Evolutionary conservation across 2,888 invertebrate species (phyloP).

Genomic region (Leucoma salicis): DNA sequence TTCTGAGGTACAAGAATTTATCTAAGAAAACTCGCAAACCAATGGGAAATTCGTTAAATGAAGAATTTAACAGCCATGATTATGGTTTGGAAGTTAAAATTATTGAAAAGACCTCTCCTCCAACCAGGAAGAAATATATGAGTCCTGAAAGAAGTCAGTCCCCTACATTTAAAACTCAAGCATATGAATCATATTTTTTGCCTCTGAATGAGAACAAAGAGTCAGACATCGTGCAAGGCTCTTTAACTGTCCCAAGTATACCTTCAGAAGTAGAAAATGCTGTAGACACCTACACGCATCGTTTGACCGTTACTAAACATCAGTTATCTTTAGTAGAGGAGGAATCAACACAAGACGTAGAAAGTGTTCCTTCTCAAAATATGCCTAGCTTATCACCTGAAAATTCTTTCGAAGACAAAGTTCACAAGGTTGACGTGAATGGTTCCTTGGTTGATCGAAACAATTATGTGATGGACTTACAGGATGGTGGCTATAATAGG

Average conservation of each 20-base stretch:
- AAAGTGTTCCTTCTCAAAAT: constrained; percentile 66
- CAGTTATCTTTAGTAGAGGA: constrained; percentile 78
- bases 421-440: constrained; percentile 31
- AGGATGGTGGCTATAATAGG: constrained; percentile 38
- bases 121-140: constrained; percentile 47
- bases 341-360: constrained; percentile 74
- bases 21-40: constrained; percentile 54
- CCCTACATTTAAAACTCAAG: constrained; percentile 51
- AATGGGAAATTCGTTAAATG: constrained; percentile 49
- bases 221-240: constrained; percentile 38
- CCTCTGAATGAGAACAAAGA: constrained; percentile 50
- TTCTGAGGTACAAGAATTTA: constrained; percentile 61
- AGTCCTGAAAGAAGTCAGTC: constrained; percentile 46
- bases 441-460: constrained; percentile 33
- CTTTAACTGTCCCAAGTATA: constrained; percentile 51
- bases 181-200: constrained; percentile 66
- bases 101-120: constrained; percentile 55
- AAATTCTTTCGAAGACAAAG: constrained; percentile 46
- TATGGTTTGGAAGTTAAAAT: constrained; percentile 71
- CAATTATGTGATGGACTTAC: constrained; percentile 34
- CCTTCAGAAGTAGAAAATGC: constrained; percentile 54
- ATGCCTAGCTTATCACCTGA: constrained; percentile 58
- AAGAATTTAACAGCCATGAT: constrained; percentile 42
- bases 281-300: constrained; percentile 58
- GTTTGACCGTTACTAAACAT: constrained; percentile 59